Evolutionary conservation across 2,113 vertebrate genomes (phyloP).

Genomic region (Casuarius casuarius): DNA sequence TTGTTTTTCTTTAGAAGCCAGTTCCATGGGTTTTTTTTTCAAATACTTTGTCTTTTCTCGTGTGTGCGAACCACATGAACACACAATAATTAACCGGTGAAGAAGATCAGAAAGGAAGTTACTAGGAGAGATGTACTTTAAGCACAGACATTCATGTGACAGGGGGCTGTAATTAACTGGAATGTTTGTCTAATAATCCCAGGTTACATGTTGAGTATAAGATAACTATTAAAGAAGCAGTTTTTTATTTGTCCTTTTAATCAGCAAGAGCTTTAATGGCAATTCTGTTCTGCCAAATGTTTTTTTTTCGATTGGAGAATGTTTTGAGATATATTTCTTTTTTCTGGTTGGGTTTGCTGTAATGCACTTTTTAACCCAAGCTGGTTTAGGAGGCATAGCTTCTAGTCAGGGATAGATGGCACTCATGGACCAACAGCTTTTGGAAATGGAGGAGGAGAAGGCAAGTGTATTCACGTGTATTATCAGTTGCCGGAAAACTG

Average conservation of each 20-base stretch:
- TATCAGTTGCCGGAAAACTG: not conserved
- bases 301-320: not conserved
- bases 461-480: not conserved
- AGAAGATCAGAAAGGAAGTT: conserved; percentile 49
- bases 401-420: not conserved
- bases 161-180: conserved; percentile 44
- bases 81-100: conserved; percentile 49
- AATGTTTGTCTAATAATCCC: conserved; percentile 25
- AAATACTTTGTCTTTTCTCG: not conserved
- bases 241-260: conserved; percentile 37
- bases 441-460: not conserved
- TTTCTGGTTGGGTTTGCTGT: not conserved
- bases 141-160: not conserved
- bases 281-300: not conserved
- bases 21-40: not conserved
- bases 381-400: not conserved
- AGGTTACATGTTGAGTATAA: not conserved
- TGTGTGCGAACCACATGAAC: not conserved
- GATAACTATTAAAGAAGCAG: conserved; percentile 1
- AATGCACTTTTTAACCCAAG: not conserved
- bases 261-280: not conserved
- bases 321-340: not conserved
- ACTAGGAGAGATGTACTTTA: conserved; percentile 32
- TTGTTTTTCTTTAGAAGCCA: conserved; percentile 36
- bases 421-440: not conserved